phyloP scores from a whole-genome alignment of 92 coral and sea anemone species.

The Blastomussa wellsi region DNA sequence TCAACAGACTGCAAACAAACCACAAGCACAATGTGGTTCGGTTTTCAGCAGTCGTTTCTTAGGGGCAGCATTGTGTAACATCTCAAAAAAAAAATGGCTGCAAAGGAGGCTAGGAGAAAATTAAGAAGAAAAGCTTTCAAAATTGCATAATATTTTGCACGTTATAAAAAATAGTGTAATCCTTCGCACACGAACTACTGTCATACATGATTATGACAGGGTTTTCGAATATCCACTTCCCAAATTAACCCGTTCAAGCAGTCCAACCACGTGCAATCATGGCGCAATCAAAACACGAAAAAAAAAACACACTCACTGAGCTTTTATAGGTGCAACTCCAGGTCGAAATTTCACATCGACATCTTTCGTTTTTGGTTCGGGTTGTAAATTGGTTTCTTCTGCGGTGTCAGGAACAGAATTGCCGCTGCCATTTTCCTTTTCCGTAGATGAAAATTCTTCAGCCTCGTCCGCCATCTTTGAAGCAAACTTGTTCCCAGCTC shows the following conservation, averaged over 20 bases:
- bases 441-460: not conserved
- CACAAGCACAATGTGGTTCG: too few relatives aligned
- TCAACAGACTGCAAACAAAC: too few relatives aligned
- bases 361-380: not conserved
- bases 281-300: not conserved
- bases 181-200: too few relatives aligned
- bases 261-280: not conserved
- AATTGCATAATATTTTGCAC: too few relatives aligned
- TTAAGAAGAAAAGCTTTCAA: too few relatives aligned
- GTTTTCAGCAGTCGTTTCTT: too few relatives aligned
- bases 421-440: not conserved
- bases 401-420: not conserved
- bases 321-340: slow-evolving; percentile 71
- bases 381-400: not conserved
- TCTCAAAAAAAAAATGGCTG: too few relatives aligned
- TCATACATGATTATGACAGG: not conserved
- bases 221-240: not conserved
- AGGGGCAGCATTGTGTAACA: too few relatives aligned
- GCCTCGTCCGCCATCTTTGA: slow-evolving; percentile 28
- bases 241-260: not conserved
- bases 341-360: slow-evolving; percentile 21
- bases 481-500: slow-evolving; percentile 15
- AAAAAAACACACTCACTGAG: slow-evolving; percentile 59
- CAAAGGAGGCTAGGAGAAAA: too few relatives aligned
- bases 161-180: too few relatives aligned